A percentile compares a stretch with the other conserved stretches of the same genome.
These are phyloP conservation scores for Darevskia mixta DNA, from an alignment of 2,797 vertebrate genomes.

Conservation along the genomic window DNA sequence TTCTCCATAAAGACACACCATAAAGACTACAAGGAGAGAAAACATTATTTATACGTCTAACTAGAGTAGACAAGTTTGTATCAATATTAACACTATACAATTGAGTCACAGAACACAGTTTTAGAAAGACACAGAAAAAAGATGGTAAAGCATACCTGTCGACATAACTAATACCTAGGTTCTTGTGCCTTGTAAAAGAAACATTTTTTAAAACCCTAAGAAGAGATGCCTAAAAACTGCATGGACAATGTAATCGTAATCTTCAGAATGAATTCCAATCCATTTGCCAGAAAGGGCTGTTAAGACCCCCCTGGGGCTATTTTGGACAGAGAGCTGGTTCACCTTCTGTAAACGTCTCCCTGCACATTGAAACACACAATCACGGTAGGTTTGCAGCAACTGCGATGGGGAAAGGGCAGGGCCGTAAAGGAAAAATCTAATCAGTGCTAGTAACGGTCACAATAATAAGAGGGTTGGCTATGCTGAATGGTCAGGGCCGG, in stretches of 20 bases:
- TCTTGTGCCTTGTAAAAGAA: slow-evolving; percentile 94
- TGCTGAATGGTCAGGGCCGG: not conserved
- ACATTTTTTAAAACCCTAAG: slow-evolving; percentile 74
- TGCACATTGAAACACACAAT: slow-evolving; percentile 38
- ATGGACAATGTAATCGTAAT: slow-evolving; percentile 74
- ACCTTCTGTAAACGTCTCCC: slow-evolving; percentile 45
- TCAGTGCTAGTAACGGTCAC: slow-evolving; percentile 40
- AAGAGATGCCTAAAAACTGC: slow-evolving; percentile 79
- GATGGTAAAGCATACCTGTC: slow-evolving; percentile 78
- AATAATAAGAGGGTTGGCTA: not conserved
- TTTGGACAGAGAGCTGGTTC: slow-evolving; percentile 51
- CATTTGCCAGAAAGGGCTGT: slow-evolving; percentile 59
- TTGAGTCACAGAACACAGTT: slow-evolving; percentile 97
- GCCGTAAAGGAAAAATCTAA: slow-evolving; percentile 41
- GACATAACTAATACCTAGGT: slow-evolving; percentile 88
- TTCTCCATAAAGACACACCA: slow-evolving; percentile 92
- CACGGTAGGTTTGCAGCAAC: slow-evolving; percentile 35
- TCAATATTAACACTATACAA: slow-evolving; percentile 98
- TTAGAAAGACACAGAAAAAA: slow-evolving; percentile 96
- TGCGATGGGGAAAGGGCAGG: not conserved
- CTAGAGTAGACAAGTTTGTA: slow-evolving; percentile 92
- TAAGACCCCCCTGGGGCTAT: slow-evolving; percentile 54
- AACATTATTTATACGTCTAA: slow-evolving; percentile 91
- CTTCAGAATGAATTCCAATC: slow-evolving; percentile 75
- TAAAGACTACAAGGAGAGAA: slow-evolving; percentile 91